phyloP scores from a whole-genome alignment of 2,888 invertebrate genomes.

The Drosophila acutilabella region DNA sequence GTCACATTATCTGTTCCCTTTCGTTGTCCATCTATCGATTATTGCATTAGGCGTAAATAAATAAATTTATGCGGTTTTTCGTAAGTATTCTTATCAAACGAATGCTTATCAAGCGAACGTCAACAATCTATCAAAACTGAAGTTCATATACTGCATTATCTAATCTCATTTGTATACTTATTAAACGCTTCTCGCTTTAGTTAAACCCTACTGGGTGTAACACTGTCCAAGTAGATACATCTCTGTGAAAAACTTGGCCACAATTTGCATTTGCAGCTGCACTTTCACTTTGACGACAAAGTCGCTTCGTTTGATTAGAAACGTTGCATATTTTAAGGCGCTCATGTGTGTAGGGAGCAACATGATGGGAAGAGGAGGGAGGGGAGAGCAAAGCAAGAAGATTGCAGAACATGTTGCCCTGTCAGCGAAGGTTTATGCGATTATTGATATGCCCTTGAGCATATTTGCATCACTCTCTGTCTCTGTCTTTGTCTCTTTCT shows the following conservation, averaged over 20 bases:
- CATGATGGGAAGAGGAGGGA: no score
- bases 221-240: background rate
- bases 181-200: slow-evolving; percentile 6
- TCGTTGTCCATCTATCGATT: slow-evolving; percentile 6
- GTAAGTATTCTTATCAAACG: slow-evolving; percentile 6
- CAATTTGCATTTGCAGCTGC: slow-evolving; percentile 19
- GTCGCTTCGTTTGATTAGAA: slow-evolving; percentile 1
- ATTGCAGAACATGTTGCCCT: background rate
- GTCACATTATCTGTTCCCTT: background rate
- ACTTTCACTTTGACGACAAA: slow-evolving; percentile 15
- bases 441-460: slow-evolving; percentile 60
- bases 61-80: background rate
- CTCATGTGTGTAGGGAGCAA: background rate
- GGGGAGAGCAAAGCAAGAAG: no score
- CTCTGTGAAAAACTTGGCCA: background rate
- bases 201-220: background rate
- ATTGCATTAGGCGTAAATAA: background rate
- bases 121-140: slow-evolving; percentile 12
- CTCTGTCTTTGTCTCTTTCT: no score
- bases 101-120: slow-evolving; percentile 2
- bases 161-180: slow-evolving; percentile 27
- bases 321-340: slow-evolving; percentile 41
- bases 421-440: slow-evolving; percentile 8
- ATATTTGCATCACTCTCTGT: slow-evolving; percentile 4
- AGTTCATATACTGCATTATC: slow-evolving; percentile 18